Evolutionary conservation across 2,797 vertebrate species (phyloP), one percentile per base, ranked within the genome.

Genomic region (Lagorchestes hirsutus): DNA sequence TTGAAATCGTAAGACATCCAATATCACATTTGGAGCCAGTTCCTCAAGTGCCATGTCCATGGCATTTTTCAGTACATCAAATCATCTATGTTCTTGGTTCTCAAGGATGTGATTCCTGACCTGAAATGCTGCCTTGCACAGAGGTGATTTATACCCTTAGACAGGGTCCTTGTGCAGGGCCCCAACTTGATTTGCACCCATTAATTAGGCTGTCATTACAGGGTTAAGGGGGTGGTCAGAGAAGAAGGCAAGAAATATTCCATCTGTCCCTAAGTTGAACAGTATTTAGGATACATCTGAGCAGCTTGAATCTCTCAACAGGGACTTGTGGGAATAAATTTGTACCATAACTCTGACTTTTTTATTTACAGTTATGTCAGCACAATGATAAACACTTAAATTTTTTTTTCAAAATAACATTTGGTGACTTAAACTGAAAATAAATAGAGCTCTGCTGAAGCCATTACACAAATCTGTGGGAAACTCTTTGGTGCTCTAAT

Each of bases 401-500:
- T 93, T 46, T 95, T 91, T 56, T 59, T 4, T 94, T 58, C 50
- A 94, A 96, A 97, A 97, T 97, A 97, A 94, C 58, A 31, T 92
- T 94, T 82, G 94, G 5, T 95, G 93, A 96, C 97, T 97, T 96
- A 93, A 97, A 74, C 34, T 52, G 18, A 92, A 95, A 90, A 95
- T 91, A 95, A 97, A 93, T 94, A 87, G 46, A 94, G 95, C 62
- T 95, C 13, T 96, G 92, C 95, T 97, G 96, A 97, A 98, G 97
- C 96, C 56, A 13, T 96, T 92, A 95, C 91, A 94, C 94, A 97
- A 96, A 97, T 97, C 95, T 95, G 90, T 96, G 96, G 98, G 97
- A 98, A 98, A 96, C 24, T 82, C 93, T 92, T 97, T 96, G 97
- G 82, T 96, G 93, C 87, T 52, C 90, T 92, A 93, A 59, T 95